Percentiles rank a stretch among this genome's conserved stretches.
phyloP scores from a whole-genome alignment of 64 coral and sea anemone genomes.

The Catalaphyllia jardinei region DNA sequence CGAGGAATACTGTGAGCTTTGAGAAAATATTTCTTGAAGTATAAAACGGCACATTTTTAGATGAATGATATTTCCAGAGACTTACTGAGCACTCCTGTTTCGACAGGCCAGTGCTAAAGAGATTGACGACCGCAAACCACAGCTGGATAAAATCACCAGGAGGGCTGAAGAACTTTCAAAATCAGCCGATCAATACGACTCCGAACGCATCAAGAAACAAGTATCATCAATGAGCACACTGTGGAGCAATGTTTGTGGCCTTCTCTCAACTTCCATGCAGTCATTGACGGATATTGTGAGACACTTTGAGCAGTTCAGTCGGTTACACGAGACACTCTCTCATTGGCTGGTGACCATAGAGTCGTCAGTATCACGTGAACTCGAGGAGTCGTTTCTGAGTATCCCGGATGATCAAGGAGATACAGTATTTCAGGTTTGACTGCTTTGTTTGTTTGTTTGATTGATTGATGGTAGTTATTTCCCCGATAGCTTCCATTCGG shows the following conservation, averaged over 20 bases:
- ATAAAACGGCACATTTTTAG: too few relatives aligned
- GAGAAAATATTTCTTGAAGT: too few relatives aligned
- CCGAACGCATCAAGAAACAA: slow-evolving; percentile 87
- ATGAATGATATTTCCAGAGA: too few relatives aligned
- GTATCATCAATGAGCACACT: slow-evolving; percentile 67
- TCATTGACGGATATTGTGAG: slow-evolving; percentile 65
- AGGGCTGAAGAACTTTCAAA: slow-evolving; percentile 68
- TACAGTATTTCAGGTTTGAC: slow-evolving; percentile 84
- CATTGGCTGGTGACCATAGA: slow-evolving; percentile 82
- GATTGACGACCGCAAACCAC: slow-evolving; percentile 83
- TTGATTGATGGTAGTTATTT: too few relatives aligned
- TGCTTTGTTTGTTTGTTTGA: too few relatives aligned
- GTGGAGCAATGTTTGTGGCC: slow-evolving; percentile 87
- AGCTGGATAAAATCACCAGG: slow-evolving; percentile 77
- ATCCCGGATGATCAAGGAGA: slow-evolving; percentile 92
- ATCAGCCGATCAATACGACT: slow-evolving; percentile 74
- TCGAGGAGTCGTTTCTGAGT: slow-evolving; percentile 84
- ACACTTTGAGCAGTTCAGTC: slow-evolving; percentile 68
- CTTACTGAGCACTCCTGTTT: background rate
- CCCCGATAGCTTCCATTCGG: too few relatives aligned
- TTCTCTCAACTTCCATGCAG: slow-evolving; percentile 73
- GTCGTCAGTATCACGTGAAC: slow-evolving; percentile 83
- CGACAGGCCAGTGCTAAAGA: slow-evolving; percentile 67
- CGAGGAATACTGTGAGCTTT: background rate
- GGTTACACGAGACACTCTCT: slow-evolving; percentile 60